Percentiles rank a stretch among this genome's conserved stretches.
Evolutionary conservation across 1,140 invertebrate genomes (phyloP).

Genomic region (Zaprionus africanus): DNA sequence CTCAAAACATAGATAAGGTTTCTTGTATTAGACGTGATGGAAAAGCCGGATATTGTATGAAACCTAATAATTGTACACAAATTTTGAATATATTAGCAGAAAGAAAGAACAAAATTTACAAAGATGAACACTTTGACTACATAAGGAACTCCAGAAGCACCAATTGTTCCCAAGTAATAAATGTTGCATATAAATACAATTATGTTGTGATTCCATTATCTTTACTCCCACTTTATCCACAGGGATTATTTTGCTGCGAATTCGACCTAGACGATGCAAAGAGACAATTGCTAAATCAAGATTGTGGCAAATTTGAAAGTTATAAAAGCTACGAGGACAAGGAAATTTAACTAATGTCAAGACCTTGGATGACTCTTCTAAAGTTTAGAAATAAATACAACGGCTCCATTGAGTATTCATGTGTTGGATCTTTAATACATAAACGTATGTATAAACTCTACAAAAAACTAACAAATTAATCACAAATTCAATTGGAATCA

Average conservation of each 20-base stretch:
- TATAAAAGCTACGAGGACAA: background rate
- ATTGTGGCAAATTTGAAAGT: constrained; percentile 6
- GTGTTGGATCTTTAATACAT: constrained; percentile 24
- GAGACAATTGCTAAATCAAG: background rate
- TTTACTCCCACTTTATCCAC: background rate
- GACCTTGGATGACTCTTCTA: constrained; percentile 35
- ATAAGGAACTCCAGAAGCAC: background rate
- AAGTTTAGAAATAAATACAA: background rate
- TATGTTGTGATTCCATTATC: too few species aligned
- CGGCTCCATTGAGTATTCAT: background rate
- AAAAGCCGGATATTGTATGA: too few species aligned
- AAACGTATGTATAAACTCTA: constrained; percentile 2
- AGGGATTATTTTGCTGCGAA: constrained; percentile 20
- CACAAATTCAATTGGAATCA: background rate
- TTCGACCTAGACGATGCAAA: background rate
- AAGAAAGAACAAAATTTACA: background rate
- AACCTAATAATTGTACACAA: too few species aligned
- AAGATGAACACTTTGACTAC: background rate
- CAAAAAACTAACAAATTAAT: background rate
- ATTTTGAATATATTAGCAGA: too few species aligned
- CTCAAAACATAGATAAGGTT: too few species aligned
- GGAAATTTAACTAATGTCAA: constrained; percentile 10
- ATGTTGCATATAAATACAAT: background rate
- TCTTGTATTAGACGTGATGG: too few species aligned
- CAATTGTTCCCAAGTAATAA: background rate